Evolutionary conservation across 2,113 vertebrate genomes (phyloP).

Genomic region (Aegithalos caudatus): DNA sequence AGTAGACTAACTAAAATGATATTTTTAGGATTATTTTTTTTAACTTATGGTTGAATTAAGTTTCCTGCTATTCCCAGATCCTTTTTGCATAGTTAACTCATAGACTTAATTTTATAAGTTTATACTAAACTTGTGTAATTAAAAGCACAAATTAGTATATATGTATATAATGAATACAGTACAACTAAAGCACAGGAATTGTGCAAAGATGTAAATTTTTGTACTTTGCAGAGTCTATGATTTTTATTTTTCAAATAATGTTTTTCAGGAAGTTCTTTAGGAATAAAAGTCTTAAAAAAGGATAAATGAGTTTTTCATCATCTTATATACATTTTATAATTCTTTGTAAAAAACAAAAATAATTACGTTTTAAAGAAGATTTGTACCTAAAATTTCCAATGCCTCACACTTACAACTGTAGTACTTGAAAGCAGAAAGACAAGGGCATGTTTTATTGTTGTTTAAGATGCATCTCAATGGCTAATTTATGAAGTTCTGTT

Average conservation of each 20-base stretch:
- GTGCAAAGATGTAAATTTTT: slow-evolving; percentile 68
- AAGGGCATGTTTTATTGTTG: not conserved
- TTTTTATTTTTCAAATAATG: slow-evolving; percentile 69
- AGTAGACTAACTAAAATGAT: not conserved
- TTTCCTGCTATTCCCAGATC: slow-evolving; percentile 30
- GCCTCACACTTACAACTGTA: slow-evolving; percentile 4
- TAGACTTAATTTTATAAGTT: slow-evolving; percentile 66
- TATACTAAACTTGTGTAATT: slow-evolving; percentile 47
- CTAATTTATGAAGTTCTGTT: not conserved
- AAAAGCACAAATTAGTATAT: slow-evolving; percentile 64
- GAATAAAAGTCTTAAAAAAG: slow-evolving; percentile 49
- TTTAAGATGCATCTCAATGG: not conserved
- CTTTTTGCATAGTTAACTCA: slow-evolving; percentile 53
- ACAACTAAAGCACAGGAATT: slow-evolving; percentile 50
- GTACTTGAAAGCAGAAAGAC: slow-evolving; percentile 56
- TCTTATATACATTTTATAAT: slow-evolving; percentile 56
- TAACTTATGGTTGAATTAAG: slow-evolving; percentile 12
- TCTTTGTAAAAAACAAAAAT: slow-evolving; percentile 47
- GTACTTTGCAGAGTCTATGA: slow-evolving; percentile 63
- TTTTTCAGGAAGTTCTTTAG: slow-evolving; percentile 52
- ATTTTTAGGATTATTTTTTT: slow-evolving; percentile 11
- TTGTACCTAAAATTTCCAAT: not conserved
- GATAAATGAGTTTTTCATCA: slow-evolving; percentile 50
- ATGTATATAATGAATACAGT: slow-evolving; percentile 64
- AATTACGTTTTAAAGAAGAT: not conserved